A percentile compares a stretch with the other conserved stretches of the same genome.
Conservation (phyloP, 2,888 invertebrate genomes). For the Pseudolycoriella hygida region DNA sequence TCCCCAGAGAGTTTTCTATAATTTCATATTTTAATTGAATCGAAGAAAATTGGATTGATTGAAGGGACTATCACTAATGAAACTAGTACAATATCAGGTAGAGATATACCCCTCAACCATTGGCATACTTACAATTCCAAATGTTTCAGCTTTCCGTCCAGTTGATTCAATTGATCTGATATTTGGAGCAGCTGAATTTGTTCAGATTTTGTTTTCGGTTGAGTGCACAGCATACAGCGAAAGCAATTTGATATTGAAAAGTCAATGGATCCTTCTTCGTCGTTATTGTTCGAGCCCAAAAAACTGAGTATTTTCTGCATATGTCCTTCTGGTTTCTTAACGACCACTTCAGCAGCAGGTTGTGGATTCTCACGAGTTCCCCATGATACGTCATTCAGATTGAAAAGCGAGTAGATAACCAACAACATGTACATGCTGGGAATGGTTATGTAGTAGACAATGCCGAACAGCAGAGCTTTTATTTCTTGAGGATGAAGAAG, state of each 20-base stretch:
- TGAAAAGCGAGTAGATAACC: slow-evolving; percentile 81
- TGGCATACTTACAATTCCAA: slow-evolving; percentile 29
- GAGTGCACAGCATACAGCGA: slow-evolving; percentile 34
- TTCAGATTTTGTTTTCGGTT: slow-evolving; percentile 28
- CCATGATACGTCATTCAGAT: slow-evolving; percentile 87
- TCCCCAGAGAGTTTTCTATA: slow-evolving; percentile 10
- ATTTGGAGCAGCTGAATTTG: slow-evolving; percentile 28
- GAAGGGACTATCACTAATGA: too few species aligned
- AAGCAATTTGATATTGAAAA: slow-evolving; percentile 35
- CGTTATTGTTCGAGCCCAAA: slow-evolving; percentile 17
- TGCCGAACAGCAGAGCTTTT: slow-evolving; percentile 50
- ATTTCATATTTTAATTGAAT: too few species aligned
- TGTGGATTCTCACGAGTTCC: slow-evolving; percentile 68
- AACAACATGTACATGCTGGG: slow-evolving; percentile 90
- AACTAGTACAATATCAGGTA: too few species aligned
- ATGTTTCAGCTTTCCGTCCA: slow-evolving; percentile 28
- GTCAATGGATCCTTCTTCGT: slow-evolving; percentile 32
- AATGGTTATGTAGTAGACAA: slow-evolving; percentile 77
- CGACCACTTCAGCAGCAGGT: slow-evolving; percentile 8
- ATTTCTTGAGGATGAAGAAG: slow-evolving; percentile 67
- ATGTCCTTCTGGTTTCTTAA: slow-evolving; percentile 9
- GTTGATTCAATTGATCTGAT: slow-evolving; percentile 25
- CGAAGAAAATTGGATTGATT: not conserved
- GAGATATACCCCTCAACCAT: too few species aligned
- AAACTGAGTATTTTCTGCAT: slow-evolving; percentile 13